Evolutionary conservation across 2,797 vertebrate species (phyloP), one percentile per base, ranked within the genome.

Genomic region (Aphelocoma californica): DNA sequence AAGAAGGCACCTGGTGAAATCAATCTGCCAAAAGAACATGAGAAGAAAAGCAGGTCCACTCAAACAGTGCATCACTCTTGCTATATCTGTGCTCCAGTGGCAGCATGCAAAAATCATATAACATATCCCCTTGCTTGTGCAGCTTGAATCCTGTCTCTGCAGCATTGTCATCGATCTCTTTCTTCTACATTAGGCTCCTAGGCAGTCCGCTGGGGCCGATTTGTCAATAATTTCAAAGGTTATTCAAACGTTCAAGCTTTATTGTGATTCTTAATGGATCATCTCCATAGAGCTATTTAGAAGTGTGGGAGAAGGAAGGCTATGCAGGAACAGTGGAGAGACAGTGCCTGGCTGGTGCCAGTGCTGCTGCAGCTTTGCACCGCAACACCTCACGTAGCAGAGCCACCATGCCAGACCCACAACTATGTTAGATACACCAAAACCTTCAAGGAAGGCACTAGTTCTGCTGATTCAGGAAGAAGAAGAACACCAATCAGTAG

Each of bases 141-240:
- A 93, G 81, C 58, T 93, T 96, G 93, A 91, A 88, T 91, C 94
- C 79, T 95, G 81, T 94, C 96, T 96, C 83, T 83, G 81, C 80
- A 96, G 91, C 67, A 61, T 95, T 93, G 92, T 20, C 93, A 95
- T 94, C 23, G 94, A 96, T 95, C 93, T 77, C 81, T 56, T 80
- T 42, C 90, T 73, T 93, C 91, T 85, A 56, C 65, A 56, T 88
- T 56, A 93, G 91, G 86, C 93, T 95, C 79, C 45, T 64, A 69
- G 65, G 73, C 75, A 92, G 85, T 62, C 91, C 69, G 42, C 42
- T 48, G 95, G 82, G 95, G 78, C 42, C 0, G 6, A 44, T 81
- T 95, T 94, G 88, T 94, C 93, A 90, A 94, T 92, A 96, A 87
- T 94, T 96, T 95, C 94, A 95, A 97, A 97, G 96, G 94, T 96